Evolutionary conservation across 2,888 invertebrate genomes (phyloP).

Genomic region (Andrena chrysosceles): DNA sequence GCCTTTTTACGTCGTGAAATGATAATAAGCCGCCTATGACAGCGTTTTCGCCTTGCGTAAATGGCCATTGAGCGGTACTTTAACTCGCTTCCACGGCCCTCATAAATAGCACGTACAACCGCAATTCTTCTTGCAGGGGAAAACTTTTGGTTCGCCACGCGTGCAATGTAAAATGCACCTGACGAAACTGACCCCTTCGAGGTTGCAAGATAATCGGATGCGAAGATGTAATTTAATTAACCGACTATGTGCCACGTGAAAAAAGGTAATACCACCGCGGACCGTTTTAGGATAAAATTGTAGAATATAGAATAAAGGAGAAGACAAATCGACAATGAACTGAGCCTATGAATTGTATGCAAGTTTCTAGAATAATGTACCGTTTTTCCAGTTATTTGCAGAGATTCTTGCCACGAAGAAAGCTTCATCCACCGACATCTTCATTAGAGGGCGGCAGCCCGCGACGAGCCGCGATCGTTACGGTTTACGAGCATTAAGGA

Average conservation of each 20-base stretch:
- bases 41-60: slow-evolving; percentile 63
- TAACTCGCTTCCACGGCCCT: slow-evolving; percentile 48
- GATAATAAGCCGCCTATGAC: slow-evolving; percentile 48
- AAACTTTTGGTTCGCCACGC: slow-evolving; percentile 37
- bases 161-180: slow-evolving; percentile 20
- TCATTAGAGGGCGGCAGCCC: slow-evolving; percentile 68
- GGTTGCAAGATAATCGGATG: slow-evolving; percentile 22
- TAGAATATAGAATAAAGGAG: not conserved
- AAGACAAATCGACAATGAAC: not conserved
- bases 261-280: not conserved
- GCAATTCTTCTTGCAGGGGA: slow-evolving; percentile 33
- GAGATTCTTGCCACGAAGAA: slow-evolving; percentile 38
- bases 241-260: not conserved
- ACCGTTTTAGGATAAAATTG: not conserved
- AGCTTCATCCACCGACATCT: slow-evolving; percentile 72
- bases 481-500: slow-evolving; percentile 72
- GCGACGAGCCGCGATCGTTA: slow-evolving; percentile 57
- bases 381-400: not conserved
- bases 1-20: slow-evolving; percentile 51
- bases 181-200: slow-evolving; percentile 45
- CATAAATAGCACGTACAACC: slow-evolving; percentile 48
- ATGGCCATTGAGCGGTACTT: slow-evolving; percentile 55
- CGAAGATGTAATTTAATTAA: slow-evolving; percentile 34
- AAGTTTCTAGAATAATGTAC: not conserved
- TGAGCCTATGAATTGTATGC: not conserved